These are phyloP conservation scores for Myripristis murdjan DNA, from an alignment of 2,797 vertebrate genomes.

Conservation along the genomic window DNA sequence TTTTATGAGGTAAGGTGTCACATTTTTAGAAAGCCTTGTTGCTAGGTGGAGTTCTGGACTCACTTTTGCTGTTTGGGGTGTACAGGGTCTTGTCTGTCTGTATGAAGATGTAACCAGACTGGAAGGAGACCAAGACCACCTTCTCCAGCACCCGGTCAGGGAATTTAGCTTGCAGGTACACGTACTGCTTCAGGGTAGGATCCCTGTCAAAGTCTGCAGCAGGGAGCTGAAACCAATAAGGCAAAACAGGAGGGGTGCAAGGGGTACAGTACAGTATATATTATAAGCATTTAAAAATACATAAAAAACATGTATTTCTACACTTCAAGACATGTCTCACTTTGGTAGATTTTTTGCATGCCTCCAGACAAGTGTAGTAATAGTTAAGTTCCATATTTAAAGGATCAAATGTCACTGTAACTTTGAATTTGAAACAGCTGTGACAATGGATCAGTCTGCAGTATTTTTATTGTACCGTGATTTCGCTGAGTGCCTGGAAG, in stretches of 20 bases:
- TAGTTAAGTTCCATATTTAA: no score
- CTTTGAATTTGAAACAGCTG: no score
- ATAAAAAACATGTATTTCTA: no score
- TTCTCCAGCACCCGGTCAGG: constrained; percentile 78
- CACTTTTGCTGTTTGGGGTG: constrained; percentile 85
- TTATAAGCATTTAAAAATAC: neutral
- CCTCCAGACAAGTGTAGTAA: no score
- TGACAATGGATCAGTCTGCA: no score
- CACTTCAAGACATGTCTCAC: no score
- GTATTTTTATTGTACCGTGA: no score
- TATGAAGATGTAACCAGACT: constrained; percentile 88
- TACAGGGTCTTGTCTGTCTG: constrained; percentile 90
- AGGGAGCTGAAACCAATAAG: constrained; percentile 67
- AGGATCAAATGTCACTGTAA: no score
- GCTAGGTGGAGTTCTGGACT: neutral
- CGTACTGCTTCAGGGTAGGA: constrained; percentile 71
- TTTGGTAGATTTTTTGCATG: no score
- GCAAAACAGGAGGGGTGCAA: neutral
- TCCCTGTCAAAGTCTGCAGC: constrained; percentile 44
- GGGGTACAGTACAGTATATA: no score
- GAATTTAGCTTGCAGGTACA: constrained; percentile 81
- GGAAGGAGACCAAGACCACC: constrained; percentile 85
- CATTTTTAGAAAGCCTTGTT: no score
- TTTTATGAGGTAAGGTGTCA: no score
- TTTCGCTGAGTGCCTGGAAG: constrained; percentile 58